phyloP scores from a whole-genome alignment of 2,113 vertebrate species.

The Gila orcuttii region DNA sequence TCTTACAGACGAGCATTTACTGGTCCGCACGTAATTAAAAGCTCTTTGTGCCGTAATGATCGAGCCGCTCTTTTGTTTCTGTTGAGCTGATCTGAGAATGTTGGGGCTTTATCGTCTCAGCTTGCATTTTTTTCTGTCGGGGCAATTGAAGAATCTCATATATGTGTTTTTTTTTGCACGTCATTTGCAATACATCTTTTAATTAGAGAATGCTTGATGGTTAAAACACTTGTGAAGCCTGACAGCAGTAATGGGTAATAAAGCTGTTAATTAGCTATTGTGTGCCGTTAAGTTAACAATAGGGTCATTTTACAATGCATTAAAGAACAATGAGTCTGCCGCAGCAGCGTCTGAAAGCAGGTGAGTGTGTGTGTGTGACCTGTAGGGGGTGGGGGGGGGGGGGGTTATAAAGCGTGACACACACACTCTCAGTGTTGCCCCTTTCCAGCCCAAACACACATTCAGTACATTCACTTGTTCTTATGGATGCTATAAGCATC shows the following conservation, averaged over 20 bases:
- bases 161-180: not conserved
- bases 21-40: constrained; percentile 73
- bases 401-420: constrained; percentile 3
- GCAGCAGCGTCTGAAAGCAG: constrained; percentile 59
- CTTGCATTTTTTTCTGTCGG: not conserved
- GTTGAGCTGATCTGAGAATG: constrained; percentile 10
- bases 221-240: constrained; percentile 10
- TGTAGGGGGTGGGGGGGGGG: constrained; percentile 44
- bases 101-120: not conserved
- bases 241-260: constrained; percentile 17
- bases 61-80: constrained; percentile 63
- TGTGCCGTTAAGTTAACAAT: constrained; percentile 32
- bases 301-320: constrained; percentile 10
- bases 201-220: not conserved
- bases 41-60: constrained; percentile 63
- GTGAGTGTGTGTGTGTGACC: constrained; percentile 64
- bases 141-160: not conserved
- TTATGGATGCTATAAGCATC: constrained; percentile 38
- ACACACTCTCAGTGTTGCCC: not conserved
- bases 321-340: constrained; percentile 32
- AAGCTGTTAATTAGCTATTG: constrained; percentile 21
- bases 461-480: constrained; percentile 19
- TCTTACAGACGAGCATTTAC: constrained; percentile 71
- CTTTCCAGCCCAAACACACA: constrained; percentile 4
- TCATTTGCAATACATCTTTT: not conserved